phyloP scores from a whole-genome alignment of 2,888 invertebrate genomes.

The Caenorhabditis becei region DNA sequence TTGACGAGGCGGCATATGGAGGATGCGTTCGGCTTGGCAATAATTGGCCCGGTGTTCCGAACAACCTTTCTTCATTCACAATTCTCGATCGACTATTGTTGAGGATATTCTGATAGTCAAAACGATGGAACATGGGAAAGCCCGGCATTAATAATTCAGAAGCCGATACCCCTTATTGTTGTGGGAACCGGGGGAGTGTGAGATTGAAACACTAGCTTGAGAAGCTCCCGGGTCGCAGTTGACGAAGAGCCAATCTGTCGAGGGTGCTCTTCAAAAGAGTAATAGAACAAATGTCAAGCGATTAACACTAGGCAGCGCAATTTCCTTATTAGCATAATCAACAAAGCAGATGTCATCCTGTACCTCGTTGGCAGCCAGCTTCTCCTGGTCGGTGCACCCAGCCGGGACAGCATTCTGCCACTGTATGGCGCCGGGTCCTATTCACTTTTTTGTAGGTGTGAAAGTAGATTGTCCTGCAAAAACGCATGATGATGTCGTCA shows the following conservation, averaged over 20 bases:
- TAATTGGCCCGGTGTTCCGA: constrained; percentile 41
- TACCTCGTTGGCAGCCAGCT: constrained; percentile 83
- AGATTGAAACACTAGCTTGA: neutral
- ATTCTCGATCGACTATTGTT: constrained; percentile 34
- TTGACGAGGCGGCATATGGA: constrained; percentile 48
- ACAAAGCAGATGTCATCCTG: constrained; percentile 72
- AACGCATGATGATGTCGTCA: constrained; percentile 14
- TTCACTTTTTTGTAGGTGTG: constrained; percentile 83
- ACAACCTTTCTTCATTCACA: constrained; percentile 15
- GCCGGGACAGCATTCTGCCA: constrained; percentile 83
- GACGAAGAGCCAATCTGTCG: constrained; percentile 4
- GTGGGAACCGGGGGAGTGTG: neutral
- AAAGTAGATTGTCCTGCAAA: constrained; percentile 84
- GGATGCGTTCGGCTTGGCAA: constrained; percentile 20
- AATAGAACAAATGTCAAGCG: constrained; percentile 48
- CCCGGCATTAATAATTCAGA: constrained; percentile 28
- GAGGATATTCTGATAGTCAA: constrained; percentile 15
- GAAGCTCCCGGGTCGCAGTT: neutral
- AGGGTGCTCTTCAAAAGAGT: constrained; percentile 41
- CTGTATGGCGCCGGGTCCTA: constrained; percentile 82
- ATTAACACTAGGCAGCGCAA: constrained; percentile 28
- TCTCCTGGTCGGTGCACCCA: constrained; percentile 82
- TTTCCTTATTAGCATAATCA: constrained; percentile 60
- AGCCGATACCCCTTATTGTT: constrained; percentile 1
- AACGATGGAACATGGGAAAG: neutral